Percentiles rank a stretch among this genome's conserved stretches.
phyloP scores from a whole-genome alignment of 2,113 vertebrate species.

The Hippocampus mohnikei region DNA sequence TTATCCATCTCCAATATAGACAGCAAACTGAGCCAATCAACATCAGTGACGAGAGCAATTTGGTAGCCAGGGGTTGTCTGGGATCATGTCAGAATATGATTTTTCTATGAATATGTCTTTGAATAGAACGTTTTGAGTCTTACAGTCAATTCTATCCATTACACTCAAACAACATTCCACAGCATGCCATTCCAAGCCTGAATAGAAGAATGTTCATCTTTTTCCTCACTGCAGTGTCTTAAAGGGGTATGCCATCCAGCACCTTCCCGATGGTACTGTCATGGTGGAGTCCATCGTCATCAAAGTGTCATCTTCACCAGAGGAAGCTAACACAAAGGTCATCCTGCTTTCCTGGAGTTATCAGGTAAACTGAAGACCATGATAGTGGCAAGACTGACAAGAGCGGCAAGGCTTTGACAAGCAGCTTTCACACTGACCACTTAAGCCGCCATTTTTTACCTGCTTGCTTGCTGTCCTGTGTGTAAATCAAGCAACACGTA shows the following conservation, averaged over 20 bases:
- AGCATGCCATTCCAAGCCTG: no score
- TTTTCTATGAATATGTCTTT: no score
- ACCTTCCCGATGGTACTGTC: constrained; percentile 89
- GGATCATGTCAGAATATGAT: no score
- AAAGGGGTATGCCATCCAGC: constrained; percentile 89
- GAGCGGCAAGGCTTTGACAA: not conserved
- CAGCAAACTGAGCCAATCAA: no score
- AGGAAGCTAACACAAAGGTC: constrained; percentile 86
- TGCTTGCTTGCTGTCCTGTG: not conserved
- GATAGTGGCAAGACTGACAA: no score
- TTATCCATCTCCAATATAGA: no score
- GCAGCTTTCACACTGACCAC: not conserved
- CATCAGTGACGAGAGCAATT: no score
- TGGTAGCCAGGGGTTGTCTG: no score
- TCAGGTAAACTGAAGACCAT: constrained; percentile 74
- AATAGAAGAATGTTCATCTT: not conserved
- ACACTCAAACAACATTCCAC: no score
- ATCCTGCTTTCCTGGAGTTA: constrained; percentile 96
- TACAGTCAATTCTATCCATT: no score
- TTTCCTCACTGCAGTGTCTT: constrained; percentile 70
- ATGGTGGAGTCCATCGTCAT: constrained; percentile 96
- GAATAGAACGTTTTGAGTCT: no score
- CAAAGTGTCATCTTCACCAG: constrained; percentile 85
- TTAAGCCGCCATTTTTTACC: no score
- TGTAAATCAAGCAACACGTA: not conserved